phyloP scores from a whole-genome alignment of 2,888 invertebrate genomes.

The Meta bourneti region DNA sequence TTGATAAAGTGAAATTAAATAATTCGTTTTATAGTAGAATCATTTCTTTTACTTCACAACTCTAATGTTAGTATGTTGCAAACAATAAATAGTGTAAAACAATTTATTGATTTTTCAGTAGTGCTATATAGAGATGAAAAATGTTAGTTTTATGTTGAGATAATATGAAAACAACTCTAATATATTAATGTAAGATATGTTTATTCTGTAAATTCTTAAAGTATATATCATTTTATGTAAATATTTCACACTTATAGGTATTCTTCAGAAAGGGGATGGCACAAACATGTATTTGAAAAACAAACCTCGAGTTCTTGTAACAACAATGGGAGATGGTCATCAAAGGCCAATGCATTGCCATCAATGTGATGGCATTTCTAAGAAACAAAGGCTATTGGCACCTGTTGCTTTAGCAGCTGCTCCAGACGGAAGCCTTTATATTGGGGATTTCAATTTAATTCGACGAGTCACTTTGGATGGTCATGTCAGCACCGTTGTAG shows the following conservation, averaged over 20 bases:
- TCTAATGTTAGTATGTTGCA: too few relatives aligned
- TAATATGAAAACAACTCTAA: neutral
- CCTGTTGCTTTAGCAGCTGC: conserved; percentile 97
- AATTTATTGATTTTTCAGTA: neutral
- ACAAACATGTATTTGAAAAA: conserved; percentile 95
- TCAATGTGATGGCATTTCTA: conserved; percentile 85
- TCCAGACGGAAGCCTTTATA: conserved; percentile 97
- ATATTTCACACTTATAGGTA: conserved; percentile 83
- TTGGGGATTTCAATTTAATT: conserved; percentile 97
- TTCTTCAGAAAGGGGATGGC: conserved; percentile 98
- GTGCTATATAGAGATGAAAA: too few relatives aligned
- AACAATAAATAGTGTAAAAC: too few relatives aligned
- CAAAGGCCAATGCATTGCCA: conserved; percentile 92
- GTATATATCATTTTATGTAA: neutral
- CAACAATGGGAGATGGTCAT: conserved; percentile 94
- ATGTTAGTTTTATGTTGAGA: too few relatives aligned
- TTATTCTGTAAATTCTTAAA: neutral
- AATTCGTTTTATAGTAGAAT: too few relatives aligned
- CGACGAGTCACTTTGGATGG: conserved; percentile 94
- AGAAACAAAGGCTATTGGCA: conserved; percentile 91
- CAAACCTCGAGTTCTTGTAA: conserved; percentile 86
- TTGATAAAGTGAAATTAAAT: too few relatives aligned
- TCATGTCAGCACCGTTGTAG: conserved; percentile 92
- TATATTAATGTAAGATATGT: neutral
- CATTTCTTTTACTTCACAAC: too few relatives aligned